Evolutionary conservation across 35 echinoderm and acorn worm species (phyloP).

Genomic region (Holothuria glaberrima): DNA sequence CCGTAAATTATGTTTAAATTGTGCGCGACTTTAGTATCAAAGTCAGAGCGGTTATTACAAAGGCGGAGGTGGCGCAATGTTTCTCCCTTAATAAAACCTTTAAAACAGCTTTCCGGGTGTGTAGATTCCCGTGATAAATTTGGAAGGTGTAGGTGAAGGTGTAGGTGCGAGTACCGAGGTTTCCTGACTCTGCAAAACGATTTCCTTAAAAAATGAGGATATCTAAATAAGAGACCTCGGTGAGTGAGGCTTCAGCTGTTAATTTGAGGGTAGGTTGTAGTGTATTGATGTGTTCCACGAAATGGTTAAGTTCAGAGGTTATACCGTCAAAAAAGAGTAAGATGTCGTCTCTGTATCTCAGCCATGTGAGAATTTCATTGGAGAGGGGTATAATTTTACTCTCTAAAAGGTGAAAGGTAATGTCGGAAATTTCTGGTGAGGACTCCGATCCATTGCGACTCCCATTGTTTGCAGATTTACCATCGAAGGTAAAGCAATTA

Average conservation of each 20-base stretch:
- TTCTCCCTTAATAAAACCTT: conserved; percentile 5
- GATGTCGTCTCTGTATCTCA: conserved; percentile 9
- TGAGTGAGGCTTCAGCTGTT: not conserved
- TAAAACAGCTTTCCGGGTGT: conserved; percentile 2
- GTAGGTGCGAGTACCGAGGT: not conserved
- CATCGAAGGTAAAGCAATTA: conserved; percentile 17
- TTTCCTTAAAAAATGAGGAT: not conserved
- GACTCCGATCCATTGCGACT: not conserved
- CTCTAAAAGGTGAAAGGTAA: not conserved
- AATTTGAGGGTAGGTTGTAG: not conserved
- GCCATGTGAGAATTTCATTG: not conserved
- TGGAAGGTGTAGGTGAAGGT: not conserved
- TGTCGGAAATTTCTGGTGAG: conserved; percentile 18
- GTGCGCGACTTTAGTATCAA: not conserved
- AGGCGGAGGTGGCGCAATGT: not conserved
- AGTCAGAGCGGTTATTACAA: conserved; percentile 12
- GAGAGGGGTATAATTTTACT: not conserved
- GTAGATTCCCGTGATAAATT: not conserved
- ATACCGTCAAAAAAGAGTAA: not conserved
- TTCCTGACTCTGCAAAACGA: not conserved
- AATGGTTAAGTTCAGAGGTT: not conserved
- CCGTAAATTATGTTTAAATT: not conserved
- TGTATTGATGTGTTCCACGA: not conserved
- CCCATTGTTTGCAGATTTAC: conserved; percentile 8
- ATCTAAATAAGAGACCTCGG: not conserved